A percentile compares a stretch with the other conserved stretches of the same genome.
These are phyloP conservation scores for Unio pictorum DNA, from an alignment of 2,888 invertebrate species.

Conservation along the genomic window DNA sequence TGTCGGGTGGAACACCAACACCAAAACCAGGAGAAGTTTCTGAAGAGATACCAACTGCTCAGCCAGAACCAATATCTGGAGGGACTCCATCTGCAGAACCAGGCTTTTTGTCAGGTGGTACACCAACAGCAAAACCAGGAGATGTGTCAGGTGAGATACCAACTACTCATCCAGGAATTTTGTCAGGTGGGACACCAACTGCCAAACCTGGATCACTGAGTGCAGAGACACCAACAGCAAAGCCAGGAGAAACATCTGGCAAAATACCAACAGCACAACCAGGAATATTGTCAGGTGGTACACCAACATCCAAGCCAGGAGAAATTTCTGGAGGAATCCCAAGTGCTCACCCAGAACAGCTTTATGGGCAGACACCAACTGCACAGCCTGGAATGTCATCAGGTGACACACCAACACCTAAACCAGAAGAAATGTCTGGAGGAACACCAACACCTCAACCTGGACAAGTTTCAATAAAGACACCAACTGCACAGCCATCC, in stretches of 20 bases:
- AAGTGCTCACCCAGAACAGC: conserved; percentile 3
- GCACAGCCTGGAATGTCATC: no score
- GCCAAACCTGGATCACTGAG: conserved; percentile 11
- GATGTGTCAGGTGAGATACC: conserved; percentile 18
- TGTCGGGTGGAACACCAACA: no score
- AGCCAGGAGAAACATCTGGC: conserved; percentile 11
- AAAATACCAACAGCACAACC: conserved; percentile 24
- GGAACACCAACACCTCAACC: not conserved
- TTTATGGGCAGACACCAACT: no score
- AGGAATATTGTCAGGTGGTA: conserved; percentile 11
- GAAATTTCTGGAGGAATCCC: conserved; percentile 11
- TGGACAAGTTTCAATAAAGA: no score
- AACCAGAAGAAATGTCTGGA: conserved; percentile 1
- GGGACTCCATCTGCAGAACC: no score
- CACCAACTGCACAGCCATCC: no score
- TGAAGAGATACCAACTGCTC: no score
- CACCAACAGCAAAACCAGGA: conserved; percentile 11
- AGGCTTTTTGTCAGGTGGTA: no score
- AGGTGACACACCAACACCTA: no score
- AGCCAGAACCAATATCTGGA: no score
- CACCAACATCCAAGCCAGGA: conserved; percentile 10
- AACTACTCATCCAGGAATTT: conserved; percentile 20
- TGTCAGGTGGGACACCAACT: conserved; percentile 19
- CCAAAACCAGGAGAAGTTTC: no score
- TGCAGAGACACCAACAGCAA: conserved; percentile 20